A percentile compares a stretch with the other conserved stretches of the same genome.
Conservation (phyloP, 1,140 invertebrate genomes). For the Bombus turneri region DNA sequence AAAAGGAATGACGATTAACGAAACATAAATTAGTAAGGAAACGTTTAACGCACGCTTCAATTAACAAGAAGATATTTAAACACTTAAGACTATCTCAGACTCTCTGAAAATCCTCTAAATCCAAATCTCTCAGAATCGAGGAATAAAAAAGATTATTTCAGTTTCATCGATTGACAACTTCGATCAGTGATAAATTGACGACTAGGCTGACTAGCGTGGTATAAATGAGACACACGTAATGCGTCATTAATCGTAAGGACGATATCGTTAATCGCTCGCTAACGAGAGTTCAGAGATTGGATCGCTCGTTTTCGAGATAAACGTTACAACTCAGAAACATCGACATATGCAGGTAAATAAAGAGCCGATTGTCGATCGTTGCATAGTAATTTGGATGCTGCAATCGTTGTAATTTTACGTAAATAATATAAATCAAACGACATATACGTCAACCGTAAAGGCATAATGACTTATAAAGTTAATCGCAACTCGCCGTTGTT, state of each 20-base stretch:
- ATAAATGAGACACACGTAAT: neutral
- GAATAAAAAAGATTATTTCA: neutral
- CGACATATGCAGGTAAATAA: neutral
- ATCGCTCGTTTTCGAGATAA: constrained; percentile 10
- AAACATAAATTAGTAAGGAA: too few relatives aligned
- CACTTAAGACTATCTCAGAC: too few relatives aligned
- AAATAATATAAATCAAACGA: neutral
- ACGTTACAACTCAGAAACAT: constrained; percentile 5
- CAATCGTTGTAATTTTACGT: neutral
- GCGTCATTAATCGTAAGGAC: constrained; percentile 14
- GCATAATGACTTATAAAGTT: neutral
- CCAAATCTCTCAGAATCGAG: neutral
- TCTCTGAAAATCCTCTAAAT: neutral
- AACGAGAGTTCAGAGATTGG: constrained; percentile 4
- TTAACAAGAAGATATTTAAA: too few relatives aligned
- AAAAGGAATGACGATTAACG: too few relatives aligned
- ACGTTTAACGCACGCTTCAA: too few relatives aligned
- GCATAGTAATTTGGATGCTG: neutral
- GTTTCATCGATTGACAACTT: neutral
- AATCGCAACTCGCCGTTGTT: too few relatives aligned
- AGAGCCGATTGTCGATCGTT: neutral
- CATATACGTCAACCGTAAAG: too few relatives aligned
- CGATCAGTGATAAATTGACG: neutral
- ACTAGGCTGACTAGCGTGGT: too few relatives aligned
- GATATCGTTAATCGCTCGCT: constrained; percentile 12